Evolutionary conservation across 2,888 invertebrate genomes (phyloP).

Genomic region (Pollenia amentaria): DNA sequence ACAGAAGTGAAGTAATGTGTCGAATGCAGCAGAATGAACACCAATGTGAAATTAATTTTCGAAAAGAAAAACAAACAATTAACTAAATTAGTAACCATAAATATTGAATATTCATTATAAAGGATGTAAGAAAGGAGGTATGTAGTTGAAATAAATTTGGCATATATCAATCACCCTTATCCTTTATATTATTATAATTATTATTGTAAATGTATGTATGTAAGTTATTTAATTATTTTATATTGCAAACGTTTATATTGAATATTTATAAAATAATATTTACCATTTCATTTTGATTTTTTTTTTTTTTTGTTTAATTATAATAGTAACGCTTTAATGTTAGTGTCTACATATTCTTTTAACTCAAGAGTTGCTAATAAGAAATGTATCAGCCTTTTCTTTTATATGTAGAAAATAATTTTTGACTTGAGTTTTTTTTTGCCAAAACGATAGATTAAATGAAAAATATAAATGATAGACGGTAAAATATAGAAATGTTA

Average conservation of each 20-base stretch:
- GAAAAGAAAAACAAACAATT: slow-evolving; percentile 25
- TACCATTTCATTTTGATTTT: slow-evolving; percentile 60
- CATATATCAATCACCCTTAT: slow-evolving; percentile 72
- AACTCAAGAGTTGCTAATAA: slow-evolving; percentile 45
- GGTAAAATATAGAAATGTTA: slow-evolving; percentile 75
- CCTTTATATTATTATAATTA: slow-evolving; percentile 9
- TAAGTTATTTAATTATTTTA: slow-evolving; percentile 30
- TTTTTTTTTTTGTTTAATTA: slow-evolving; percentile 28
- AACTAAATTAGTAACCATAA: slow-evolving; percentile 23
- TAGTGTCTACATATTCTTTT: slow-evolving; percentile 18
- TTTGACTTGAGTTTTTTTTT: no score
- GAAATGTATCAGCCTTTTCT: slow-evolving; percentile 41
- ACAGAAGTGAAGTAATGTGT: neutral
- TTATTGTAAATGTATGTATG: slow-evolving; percentile 44
- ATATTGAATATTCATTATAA: slow-evolving; percentile 39
- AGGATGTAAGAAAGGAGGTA: neutral
- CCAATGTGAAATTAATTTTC: slow-evolving; percentile 8
- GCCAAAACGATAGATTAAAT: slow-evolving; percentile 56
- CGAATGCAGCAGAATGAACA: slow-evolving; percentile 27
- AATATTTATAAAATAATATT: slow-evolving; percentile 61
- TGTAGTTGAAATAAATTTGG: slow-evolving; percentile 55
- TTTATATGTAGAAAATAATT: slow-evolving; percentile 25
- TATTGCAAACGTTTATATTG: slow-evolving; percentile 64
- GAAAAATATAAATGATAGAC: slow-evolving; percentile 59
- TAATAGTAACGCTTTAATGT: slow-evolving; percentile 54